These are phyloP conservation scores for Beaufortia kweichowensis DNA, from an alignment of 2,113 vertebrate genomes.

Conservation along the genomic window DNA sequence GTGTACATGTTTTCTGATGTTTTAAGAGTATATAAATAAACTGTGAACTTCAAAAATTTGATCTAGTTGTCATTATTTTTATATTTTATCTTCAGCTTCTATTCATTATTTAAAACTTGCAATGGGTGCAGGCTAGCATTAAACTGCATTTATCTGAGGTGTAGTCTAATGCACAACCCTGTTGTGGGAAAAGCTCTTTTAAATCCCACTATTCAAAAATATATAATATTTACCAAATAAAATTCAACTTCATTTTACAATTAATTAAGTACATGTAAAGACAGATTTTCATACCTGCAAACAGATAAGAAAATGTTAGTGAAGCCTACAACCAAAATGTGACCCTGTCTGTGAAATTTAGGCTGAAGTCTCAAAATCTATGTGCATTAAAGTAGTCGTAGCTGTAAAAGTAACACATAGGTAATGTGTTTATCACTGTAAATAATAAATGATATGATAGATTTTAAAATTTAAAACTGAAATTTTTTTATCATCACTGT, in stretches of 20 bases:
- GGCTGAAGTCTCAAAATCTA: too few relatives aligned
- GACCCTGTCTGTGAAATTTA: too few relatives aligned
- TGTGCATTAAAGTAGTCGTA: too few relatives aligned
- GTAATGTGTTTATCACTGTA: too few relatives aligned
- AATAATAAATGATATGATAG: too few relatives aligned
- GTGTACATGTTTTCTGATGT: conserved; percentile 78
- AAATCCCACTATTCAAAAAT: neutral
- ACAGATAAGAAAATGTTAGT: conserved; percentile 69
- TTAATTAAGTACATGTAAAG: neutral
- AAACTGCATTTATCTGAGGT: neutral
- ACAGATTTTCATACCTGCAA: conserved; percentile 76
- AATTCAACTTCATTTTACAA: neutral
- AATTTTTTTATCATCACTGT: too few relatives aligned
- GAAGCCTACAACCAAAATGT: neutral
- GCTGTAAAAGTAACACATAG: too few relatives aligned
- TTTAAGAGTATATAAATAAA: conserved; percentile 79
- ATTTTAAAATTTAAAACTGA: too few relatives aligned
- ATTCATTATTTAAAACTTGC: conserved; percentile 2
- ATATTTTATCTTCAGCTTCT: conserved; percentile 45
- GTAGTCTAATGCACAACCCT: neutral
- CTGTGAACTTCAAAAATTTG: conserved; percentile 69
- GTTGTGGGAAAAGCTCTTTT: neutral
- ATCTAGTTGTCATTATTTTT: conserved; percentile 69
- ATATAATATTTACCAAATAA: neutral
- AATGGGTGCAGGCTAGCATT: neutral